These are phyloP conservation scores for Stegophylla sp. DNA, from an alignment of 2,888 invertebrate species.

Conservation along the genomic window DNA sequence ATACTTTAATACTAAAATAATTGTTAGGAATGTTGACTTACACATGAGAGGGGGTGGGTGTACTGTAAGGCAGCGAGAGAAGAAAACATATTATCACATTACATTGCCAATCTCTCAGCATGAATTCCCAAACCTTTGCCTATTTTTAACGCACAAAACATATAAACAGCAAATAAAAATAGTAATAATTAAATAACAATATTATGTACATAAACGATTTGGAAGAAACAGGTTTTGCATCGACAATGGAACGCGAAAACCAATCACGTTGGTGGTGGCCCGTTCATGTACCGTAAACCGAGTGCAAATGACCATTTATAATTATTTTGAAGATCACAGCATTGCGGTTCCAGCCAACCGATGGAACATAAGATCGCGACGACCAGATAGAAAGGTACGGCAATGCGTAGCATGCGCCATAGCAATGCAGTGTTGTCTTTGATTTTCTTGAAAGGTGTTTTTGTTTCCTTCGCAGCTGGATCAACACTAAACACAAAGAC, in stretches of 20 bases:
- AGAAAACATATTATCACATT: not conserved
- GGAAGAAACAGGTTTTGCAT: constrained; percentile 3
- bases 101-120: not conserved
- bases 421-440: constrained; percentile 69
- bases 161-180: not conserved
- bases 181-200: constrained; percentile 6
- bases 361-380: constrained; percentile 77
- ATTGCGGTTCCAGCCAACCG: constrained; percentile 77
- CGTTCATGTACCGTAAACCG: constrained; percentile 80
- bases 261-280: constrained; percentile 79
- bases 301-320: constrained; percentile 79
- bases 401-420: constrained; percentile 75
- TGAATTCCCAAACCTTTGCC: not conserved
- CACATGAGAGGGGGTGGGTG: constrained; percentile 7
- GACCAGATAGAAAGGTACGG: constrained; percentile 79
- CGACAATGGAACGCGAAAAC: not conserved
- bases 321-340: constrained; percentile 80
- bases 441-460: constrained; percentile 23
- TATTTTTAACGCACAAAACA: not conserved
- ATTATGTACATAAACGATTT: constrained; percentile 1
- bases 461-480: not conserved
- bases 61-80: not conserved
- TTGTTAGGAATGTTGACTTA: constrained; percentile 56
- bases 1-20: constrained; percentile 28
- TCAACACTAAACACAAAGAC: constrained; percentile 16